These are phyloP conservation scores for Pogonomyrmex barbatus DNA, from an alignment of 1,140 invertebrate species.

Conservation along the genomic window DNA sequence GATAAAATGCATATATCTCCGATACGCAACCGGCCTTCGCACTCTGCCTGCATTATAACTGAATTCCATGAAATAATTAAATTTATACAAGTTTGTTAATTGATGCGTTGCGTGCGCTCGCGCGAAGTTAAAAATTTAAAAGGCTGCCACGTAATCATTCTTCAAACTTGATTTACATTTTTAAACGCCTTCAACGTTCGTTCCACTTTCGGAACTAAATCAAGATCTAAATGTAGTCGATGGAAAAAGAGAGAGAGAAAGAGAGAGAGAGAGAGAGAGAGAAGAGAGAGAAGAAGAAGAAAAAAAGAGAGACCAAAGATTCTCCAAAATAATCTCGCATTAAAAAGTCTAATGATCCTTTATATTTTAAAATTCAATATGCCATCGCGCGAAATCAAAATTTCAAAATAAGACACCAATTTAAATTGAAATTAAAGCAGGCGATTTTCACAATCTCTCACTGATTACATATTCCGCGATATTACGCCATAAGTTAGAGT, in stretches of 20 bases:
- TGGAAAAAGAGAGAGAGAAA: background rate
- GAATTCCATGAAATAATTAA: slow-evolving; percentile 63
- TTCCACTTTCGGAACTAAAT: background rate
- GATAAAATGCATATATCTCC: slow-evolving; percentile 55
- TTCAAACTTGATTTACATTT: slow-evolving; percentile 54
- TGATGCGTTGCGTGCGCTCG: slow-evolving; percentile 39
- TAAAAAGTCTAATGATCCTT: slow-evolving; percentile 21
- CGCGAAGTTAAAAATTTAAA: slow-evolving; percentile 52
- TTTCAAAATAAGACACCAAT: slow-evolving; percentile 42
- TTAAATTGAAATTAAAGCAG: slow-evolving; percentile 30
- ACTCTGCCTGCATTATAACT: slow-evolving; percentile 54
- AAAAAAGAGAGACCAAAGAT: background rate
- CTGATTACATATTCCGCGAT: slow-evolving; percentile 25
- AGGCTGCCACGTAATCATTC: slow-evolving; percentile 22
- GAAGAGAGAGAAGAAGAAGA: too few species aligned
- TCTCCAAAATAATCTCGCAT: slow-evolving; percentile 39
- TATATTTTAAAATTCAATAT: slow-evolving; percentile 20
- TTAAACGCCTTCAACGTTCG: slow-evolving; percentile 29
- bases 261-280: too few species aligned
- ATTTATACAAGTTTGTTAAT: slow-evolving; percentile 64
- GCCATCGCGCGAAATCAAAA: slow-evolving; percentile 33
- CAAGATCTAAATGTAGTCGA: slow-evolving; percentile 16
- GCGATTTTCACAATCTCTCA: slow-evolving; percentile 6
- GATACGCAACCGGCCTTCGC: slow-evolving; percentile 8
- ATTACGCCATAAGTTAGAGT: slow-evolving; percentile 16